Percentiles rank a stretch among this genome's conserved stretches.
phyloP scores from a whole-genome alignment of 2,113 vertebrate species.

The Verasper variegatus region DNA sequence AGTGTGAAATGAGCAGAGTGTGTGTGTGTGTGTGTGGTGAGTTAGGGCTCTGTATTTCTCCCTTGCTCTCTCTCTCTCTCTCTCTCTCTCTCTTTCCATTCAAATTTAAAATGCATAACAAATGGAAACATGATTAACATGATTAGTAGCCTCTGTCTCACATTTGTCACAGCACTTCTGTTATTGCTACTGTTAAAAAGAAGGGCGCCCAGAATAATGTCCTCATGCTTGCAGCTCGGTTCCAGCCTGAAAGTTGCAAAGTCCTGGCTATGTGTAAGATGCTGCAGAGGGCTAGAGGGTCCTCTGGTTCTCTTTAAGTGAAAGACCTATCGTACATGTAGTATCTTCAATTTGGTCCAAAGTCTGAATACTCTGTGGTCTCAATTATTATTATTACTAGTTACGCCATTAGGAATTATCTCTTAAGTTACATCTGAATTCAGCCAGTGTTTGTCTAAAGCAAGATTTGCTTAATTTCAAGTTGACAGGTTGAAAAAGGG shows the following conservation, averaged over 20 bases:
- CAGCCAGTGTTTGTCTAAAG: too few species aligned
- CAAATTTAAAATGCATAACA: slow-evolving; percentile 16
- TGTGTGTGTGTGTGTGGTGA: slow-evolving; percentile 8
- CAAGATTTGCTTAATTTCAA: too few species aligned
- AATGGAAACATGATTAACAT: slow-evolving; percentile 26
- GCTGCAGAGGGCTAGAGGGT: too few species aligned
- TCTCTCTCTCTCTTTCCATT: neutral
- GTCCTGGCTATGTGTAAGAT: neutral
- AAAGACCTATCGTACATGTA: too few species aligned
- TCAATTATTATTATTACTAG: too few species aligned
- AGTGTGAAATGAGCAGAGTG: slow-evolving; percentile 76
- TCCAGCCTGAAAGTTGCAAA: neutral
- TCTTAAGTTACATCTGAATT: too few species aligned
- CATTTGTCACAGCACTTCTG: neutral
- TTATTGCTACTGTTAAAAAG: neutral
- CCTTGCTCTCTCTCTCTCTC: neutral
- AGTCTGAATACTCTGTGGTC: too few species aligned
- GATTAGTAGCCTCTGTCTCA: slow-evolving; percentile 15
- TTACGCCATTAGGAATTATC: too few species aligned
- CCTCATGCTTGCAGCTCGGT: neutral
- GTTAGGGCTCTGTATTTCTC: neutral
- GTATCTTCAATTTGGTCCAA: too few species aligned
- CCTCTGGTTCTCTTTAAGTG: too few species aligned
- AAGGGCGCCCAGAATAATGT: neutral
- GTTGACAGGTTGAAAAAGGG: too few species aligned